Conservation (phyloP, 2,113 vertebrate species). For the Tyrannus savana region DNA sequence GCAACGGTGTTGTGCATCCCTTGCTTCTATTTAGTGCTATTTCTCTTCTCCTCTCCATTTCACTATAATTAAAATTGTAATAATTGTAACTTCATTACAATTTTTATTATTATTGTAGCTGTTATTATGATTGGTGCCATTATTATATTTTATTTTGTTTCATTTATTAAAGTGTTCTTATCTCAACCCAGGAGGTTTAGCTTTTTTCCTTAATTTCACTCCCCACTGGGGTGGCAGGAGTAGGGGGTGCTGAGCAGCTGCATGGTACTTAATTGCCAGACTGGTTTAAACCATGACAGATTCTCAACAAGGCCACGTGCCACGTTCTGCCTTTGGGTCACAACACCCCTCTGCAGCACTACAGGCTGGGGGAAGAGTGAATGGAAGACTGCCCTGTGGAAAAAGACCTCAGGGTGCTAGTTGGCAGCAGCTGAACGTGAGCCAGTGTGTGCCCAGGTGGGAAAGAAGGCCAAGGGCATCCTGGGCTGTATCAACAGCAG, state of each 20-base stretch:
- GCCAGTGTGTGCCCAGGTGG: fast-evolving
- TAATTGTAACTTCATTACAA: not conserved
- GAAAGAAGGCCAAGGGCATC: fast-evolving
- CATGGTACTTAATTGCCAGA: not conserved
- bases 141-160: not conserved
- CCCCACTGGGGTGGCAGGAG: not conserved
- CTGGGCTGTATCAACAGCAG: not conserved
- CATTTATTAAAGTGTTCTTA: not conserved
- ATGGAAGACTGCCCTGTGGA: not conserved
- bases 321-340: not conserved
- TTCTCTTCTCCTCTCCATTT: not conserved
- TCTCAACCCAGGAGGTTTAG: not conserved
- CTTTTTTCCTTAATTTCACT: not conserved
- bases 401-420: not conserved
- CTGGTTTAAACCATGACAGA: not conserved
- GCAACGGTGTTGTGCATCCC: not conserved
- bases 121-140: not conserved
- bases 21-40: not conserved
- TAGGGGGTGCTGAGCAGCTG: not conserved
- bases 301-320: not conserved
- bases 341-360: fast-evolving
- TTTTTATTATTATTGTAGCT: not conserved
- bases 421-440: fast-evolving
- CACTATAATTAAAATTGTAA: not conserved
- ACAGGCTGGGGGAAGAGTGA: not conserved